Evolutionary conservation across 2,888 invertebrate species (phyloP).

Genomic region (Pteria penguin): DNA sequence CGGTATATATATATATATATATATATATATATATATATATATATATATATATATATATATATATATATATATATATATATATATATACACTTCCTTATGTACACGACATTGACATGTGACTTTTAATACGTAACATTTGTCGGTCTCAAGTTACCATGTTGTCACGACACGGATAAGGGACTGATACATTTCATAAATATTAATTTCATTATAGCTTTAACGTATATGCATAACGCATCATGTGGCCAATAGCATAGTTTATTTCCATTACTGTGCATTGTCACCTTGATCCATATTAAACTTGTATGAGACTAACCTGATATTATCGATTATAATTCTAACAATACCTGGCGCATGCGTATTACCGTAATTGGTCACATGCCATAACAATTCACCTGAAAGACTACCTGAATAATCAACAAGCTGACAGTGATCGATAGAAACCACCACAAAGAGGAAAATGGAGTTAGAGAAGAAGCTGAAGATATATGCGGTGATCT

Average conservation of each 20-base stretch:
- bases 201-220: no score
- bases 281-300: no score
- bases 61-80: not conserved
- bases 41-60: not conserved
- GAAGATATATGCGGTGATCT: conserved; percentile 14
- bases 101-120: not conserved
- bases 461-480: conserved; percentile 13
- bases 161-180: no score
- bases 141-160: no score
- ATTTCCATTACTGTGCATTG: no score
- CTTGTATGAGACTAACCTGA: no score
- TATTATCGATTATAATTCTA: not conserved
- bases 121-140: not conserved
- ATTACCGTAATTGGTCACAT: not conserved
- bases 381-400: not conserved
- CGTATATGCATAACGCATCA: no score
- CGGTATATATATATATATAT: no score
- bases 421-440: not conserved
- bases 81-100: no score
- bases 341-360: conserved; percentile 27
- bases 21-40: not conserved
- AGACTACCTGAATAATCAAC: not conserved
- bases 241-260: no score
- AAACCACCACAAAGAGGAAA: no score
- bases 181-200: no score